These are phyloP conservation scores for Stenolophus ochropezus DNA, from an alignment of 2,888 invertebrate genomes.

Conservation along the genomic window DNA sequence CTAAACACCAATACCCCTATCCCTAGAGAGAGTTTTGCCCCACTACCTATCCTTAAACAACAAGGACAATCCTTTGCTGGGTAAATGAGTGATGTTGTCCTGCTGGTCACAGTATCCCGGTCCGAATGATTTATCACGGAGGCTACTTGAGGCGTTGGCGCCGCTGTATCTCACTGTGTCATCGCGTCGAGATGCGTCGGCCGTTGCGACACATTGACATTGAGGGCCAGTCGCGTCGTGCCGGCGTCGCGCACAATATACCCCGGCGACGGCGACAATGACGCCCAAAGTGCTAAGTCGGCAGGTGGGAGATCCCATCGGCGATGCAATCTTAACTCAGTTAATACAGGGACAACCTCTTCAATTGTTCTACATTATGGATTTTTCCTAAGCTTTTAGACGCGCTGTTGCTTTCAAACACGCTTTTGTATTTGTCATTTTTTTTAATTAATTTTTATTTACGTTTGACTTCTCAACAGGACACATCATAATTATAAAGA, in stretches of 20 bases:
- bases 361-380: too few relatives aligned
- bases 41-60: too few relatives aligned
- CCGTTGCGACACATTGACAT: conserved; percentile 20
- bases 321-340: conserved; percentile 47
- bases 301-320: conserved; percentile 44
- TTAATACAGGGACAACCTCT: too few relatives aligned
- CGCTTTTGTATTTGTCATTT: not conserved
- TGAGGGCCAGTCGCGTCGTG: not conserved
- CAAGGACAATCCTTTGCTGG: too few relatives aligned
- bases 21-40: too few relatives aligned
- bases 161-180: conserved; percentile 53
- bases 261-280: conserved; percentile 14
- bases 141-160: conserved; percentile 32
- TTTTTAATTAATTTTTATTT: too few relatives aligned
- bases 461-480: too few relatives aligned
- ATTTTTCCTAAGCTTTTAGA: too few relatives aligned
- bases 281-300: conserved; percentile 47
- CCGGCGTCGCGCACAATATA: not conserved
- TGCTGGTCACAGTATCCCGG: conserved; percentile 5
- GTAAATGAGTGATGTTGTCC: conserved; percentile 18
- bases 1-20: too few relatives aligned
- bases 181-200: conserved; percentile 30
- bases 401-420: conserved; percentile 3
- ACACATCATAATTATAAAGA: too few relatives aligned
- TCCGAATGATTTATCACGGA: conserved; percentile 48